A percentile compares a stretch with the other conserved stretches of the same genome.
Conservation (phyloP, 2,888 invertebrate species). For the Eupithecia insigniata region DNA sequence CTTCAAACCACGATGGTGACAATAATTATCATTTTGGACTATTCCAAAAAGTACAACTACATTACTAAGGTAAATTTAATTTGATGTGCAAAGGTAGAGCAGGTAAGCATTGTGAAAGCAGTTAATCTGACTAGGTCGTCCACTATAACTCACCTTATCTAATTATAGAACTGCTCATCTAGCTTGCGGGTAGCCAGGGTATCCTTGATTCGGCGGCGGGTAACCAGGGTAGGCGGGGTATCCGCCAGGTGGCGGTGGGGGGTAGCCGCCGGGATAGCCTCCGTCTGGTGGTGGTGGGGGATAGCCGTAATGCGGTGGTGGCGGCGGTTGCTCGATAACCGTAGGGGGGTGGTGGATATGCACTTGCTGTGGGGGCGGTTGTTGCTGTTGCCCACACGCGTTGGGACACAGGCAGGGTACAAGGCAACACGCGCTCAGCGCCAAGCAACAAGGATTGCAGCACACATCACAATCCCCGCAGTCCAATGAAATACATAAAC, state of each 20-base stretch:
- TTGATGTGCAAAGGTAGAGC: not conserved
- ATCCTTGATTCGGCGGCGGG: slow-evolving; percentile 29
- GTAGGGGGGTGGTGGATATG: slow-evolving; percentile 70
- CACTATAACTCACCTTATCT: slow-evolving; percentile 54
- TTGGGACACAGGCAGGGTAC: slow-evolving; percentile 77
- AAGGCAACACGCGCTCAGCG: slow-evolving; percentile 75
- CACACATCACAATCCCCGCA: slow-evolving; percentile 75
- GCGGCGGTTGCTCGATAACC: slow-evolving; percentile 62
- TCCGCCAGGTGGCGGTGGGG: slow-evolving; percentile 2
- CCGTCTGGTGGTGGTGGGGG: slow-evolving; percentile 58
- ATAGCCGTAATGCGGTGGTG: slow-evolving; percentile 49
- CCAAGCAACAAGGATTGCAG: slow-evolving; percentile 76
- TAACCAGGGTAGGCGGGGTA: slow-evolving; percentile 45
- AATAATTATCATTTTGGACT: not conserved
- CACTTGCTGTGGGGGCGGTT: slow-evolving; percentile 67
- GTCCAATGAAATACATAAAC: slow-evolving; percentile 75
- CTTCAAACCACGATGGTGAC: not conserved
- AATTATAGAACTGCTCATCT: slow-evolving; percentile 57
- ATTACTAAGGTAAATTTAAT: not conserved
- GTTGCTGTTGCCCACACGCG: slow-evolving; percentile 72
- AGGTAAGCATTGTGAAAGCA: not conserved
- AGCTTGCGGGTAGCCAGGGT: slow-evolving; percentile 45
- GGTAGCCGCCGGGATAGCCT: slow-evolving; percentile 47
- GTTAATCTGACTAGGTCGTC: slow-evolving; percentile 19
- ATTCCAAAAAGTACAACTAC: not conserved